A percentile compares a stretch with the other conserved stretches of the same genome.
phyloP scores from a whole-genome alignment of 2,797 vertebrate genomes.

The Australoheros facetus region DNA sequence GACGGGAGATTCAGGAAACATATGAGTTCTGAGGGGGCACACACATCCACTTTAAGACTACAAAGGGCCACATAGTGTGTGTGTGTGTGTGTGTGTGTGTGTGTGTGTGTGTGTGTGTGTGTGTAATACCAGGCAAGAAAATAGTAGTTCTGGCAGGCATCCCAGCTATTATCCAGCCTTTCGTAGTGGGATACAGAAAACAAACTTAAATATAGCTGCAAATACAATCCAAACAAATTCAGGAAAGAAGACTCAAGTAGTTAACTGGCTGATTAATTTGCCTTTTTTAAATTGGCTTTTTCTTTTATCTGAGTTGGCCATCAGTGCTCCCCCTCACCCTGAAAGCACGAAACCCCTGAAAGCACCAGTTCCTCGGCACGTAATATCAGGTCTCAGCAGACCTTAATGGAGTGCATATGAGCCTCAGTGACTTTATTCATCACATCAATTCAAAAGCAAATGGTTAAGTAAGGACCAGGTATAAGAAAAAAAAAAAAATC shows the following conservation, averaged over 20 bases:
- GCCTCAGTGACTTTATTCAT: too few species aligned
- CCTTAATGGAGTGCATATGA: too few species aligned
- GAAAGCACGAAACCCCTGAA: too few species aligned
- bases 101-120: too few species aligned
- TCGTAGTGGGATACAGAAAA: constrained; percentile 3
- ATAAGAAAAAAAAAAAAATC: too few species aligned
- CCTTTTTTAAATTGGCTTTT: neutral
- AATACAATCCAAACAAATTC: neutral
- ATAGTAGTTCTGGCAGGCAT: constrained; percentile 30
- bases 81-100: neutral
- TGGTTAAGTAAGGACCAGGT: too few species aligned
- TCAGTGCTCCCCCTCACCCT: too few species aligned
- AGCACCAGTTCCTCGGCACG: too few species aligned
- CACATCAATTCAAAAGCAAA: too few species aligned
- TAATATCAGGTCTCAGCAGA: too few species aligned
- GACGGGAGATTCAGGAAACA: constrained; percentile 53
- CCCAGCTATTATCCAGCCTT: constrained; percentile 25
- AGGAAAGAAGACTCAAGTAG: constrained; percentile 2
- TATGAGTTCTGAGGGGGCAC: constrained; percentile 11
- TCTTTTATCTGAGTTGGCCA: neutral
- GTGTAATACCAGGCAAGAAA: constrained; percentile 7
- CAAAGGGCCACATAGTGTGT: constrained; percentile 1
- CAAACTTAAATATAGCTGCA: constrained; percentile 8
- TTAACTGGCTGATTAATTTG: neutral
- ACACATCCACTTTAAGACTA: constrained; percentile 18